These are phyloP conservation scores for Pandion haliaetus DNA, from an alignment of 2,113 vertebrate genomes.

Conservation along the genomic window DNA sequence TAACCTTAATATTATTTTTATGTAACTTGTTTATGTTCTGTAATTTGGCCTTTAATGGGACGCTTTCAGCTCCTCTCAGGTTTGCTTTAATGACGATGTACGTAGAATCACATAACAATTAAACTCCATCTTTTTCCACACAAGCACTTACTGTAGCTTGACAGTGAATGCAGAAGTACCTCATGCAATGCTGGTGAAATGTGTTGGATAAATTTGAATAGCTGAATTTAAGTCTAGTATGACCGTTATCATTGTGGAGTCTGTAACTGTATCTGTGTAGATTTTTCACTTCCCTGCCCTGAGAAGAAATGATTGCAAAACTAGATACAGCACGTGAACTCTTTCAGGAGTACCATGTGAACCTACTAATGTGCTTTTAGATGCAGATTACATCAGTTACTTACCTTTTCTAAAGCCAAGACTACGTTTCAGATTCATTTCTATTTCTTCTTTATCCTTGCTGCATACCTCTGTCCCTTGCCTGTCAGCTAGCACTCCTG, in stretches of 20 bases:
- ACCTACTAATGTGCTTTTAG: not conserved
- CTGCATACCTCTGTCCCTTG: not conserved
- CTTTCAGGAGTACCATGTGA: not conserved
- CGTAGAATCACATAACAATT: not conserved
- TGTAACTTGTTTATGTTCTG: not conserved
- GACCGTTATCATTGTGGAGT: rapidly evolving
- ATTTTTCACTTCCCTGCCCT: not conserved
- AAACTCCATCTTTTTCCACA: not conserved
- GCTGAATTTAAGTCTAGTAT: not conserved
- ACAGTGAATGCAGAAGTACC: not conserved
- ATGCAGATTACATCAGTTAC: not conserved
- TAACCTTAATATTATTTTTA: not conserved
- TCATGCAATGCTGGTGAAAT: not conserved
- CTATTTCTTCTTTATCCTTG: not conserved
- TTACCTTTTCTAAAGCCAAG: not conserved
- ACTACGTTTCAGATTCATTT: not conserved
- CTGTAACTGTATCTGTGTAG: not conserved
- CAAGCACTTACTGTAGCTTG: not conserved
- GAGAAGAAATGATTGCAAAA: not conserved
- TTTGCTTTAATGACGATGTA: not conserved
- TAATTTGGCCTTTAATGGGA: not conserved
- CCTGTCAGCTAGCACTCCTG: not conserved
- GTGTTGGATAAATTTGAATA: not conserved
- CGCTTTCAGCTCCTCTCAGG: not conserved
- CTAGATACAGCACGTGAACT: not conserved